Percentiles rank a stretch among this genome's conserved stretches.
Evolutionary conservation across 1,140 invertebrate genomes (phyloP).

Genomic region (Dreissena rostriformis): DNA sequence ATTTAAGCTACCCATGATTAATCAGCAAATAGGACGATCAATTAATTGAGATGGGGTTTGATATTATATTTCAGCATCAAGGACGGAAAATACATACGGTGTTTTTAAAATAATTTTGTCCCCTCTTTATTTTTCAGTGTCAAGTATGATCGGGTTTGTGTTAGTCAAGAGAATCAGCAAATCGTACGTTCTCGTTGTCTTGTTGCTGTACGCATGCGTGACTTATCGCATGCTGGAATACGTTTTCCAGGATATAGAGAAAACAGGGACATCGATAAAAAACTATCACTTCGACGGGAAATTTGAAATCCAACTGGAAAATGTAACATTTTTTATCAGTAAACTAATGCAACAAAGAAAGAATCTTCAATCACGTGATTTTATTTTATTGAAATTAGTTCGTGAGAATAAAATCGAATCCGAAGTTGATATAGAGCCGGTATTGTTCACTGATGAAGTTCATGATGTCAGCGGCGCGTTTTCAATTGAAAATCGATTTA

Average conservation of each 20-base stretch:
- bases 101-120: too few relatives aligned
- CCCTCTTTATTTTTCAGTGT: too few relatives aligned
- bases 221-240: slow-evolving; percentile 46
- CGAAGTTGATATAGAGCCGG: background rate
- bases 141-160: slow-evolving; percentile 18
- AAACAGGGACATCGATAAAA: background rate
- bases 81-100: too few relatives aligned
- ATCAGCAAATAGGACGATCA: too few relatives aligned
- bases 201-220: slow-evolving; percentile 35
- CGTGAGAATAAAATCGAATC: background rate
- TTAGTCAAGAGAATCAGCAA: slow-evolving; percentile 14
- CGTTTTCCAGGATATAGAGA: background rate
- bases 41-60: too few relatives aligned
- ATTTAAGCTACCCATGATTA: too few relatives aligned
- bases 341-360: background rate
- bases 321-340: background rate
- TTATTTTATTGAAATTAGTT: background rate
- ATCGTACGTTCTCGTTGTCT: slow-evolving; percentile 25
- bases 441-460: background rate
- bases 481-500: too few relatives aligned
- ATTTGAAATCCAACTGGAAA: background rate
- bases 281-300: slow-evolving; percentile 17
- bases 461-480: background rate
- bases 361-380: background rate
- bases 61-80: too few relatives aligned